Base-by-base conservation (phyloP, 2,888 invertebrate species). In the Zygogramma bicolorata region DNA sequence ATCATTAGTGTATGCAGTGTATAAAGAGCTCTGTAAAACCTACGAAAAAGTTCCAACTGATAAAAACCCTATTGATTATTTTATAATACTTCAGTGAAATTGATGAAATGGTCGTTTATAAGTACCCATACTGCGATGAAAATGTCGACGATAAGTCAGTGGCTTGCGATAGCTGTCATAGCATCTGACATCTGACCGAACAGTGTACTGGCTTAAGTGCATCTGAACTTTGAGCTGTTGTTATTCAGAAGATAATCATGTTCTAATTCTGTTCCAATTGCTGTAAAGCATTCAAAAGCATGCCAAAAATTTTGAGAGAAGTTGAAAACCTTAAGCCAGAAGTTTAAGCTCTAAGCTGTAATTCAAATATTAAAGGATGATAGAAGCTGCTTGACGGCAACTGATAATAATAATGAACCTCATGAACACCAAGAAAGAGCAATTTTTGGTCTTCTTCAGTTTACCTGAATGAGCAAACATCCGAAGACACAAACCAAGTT, bases 131-230 rank as follows among this genome's bases (percentile, higher is more conserved):
- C 20, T 46, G 20, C 46, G 46, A 46, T 20, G 46, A 46, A 46
- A 46, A 15, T 20, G 6, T 46, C 20, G 46, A 20, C 46, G 20
- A 46, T 18, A 46, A 46, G 42, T 46, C 18, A 18, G 42, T 46
- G 15, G 42, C 18, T 8, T 46, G 42, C 42, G 18, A 46, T 18
- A 18, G 46, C 34, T 60, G 60, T 15, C 60, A 60, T 31, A 60
- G 31, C 18, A 34, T 60, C 29, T 20, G 31, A 60, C 20, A 60
- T 18, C 34, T 34, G 4, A 31, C 34, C 5, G 34, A 60, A 34
- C 60, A 60, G 34, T 60, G n/a, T 18, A 60, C 60, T 31, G 60
- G 60, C 60, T 60, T 34, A n/a, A 60, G 60, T 60, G 60, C 31
- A 15, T 60, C 60, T 1, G 60, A 60, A 60, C 31, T 60, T 8